Percentiles rank a stretch among this genome's conserved stretches.
These are phyloP conservation scores for Lytechinus pictus DNA, from an alignment of 35 echinoderm and acorn worm genomes.

Conservation along the genomic window DNA sequence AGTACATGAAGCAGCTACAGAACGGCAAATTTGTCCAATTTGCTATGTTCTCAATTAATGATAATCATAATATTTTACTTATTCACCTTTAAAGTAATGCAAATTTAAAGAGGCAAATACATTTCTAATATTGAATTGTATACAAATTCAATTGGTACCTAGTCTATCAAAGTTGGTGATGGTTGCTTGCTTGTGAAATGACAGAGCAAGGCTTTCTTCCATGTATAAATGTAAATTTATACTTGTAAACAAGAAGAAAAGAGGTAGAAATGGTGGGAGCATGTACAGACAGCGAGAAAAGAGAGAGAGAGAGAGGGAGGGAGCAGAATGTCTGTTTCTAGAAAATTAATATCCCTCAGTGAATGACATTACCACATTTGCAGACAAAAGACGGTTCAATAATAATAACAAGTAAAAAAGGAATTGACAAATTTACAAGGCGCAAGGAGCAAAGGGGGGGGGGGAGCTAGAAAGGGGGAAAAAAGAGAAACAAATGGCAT, in stretches of 20 bases:
- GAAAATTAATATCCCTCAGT: not conserved
- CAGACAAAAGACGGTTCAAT: slow-evolving; percentile 4
- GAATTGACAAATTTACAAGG: slow-evolving; percentile 12
- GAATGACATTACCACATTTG: not conserved
- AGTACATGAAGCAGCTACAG: too few species aligned
- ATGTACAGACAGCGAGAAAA: not conserved
- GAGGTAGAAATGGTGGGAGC: not conserved
- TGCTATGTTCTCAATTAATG: too few species aligned
- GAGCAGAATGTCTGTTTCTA: not conserved
- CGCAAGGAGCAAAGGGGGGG: not conserved
- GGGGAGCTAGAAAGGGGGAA: not conserved
- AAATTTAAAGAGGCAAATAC: too few species aligned
- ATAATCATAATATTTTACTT: too few species aligned
- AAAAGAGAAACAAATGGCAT: not conserved
- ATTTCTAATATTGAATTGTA: too few species aligned
- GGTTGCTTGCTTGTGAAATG: too few species aligned
- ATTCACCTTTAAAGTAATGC: too few species aligned
- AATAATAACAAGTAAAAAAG: not conserved
- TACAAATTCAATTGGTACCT: too few species aligned
- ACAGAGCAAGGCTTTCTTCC: too few species aligned
- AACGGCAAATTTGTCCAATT: too few species aligned
- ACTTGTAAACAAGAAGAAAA: not conserved
- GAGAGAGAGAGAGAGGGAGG: not conserved
- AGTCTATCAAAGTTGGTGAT: too few species aligned
- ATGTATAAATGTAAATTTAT: too few species aligned